Base-by-base conservation (phyloP, 2,113 vertebrate genomes). In the Cryptotis parvus region DNA sequence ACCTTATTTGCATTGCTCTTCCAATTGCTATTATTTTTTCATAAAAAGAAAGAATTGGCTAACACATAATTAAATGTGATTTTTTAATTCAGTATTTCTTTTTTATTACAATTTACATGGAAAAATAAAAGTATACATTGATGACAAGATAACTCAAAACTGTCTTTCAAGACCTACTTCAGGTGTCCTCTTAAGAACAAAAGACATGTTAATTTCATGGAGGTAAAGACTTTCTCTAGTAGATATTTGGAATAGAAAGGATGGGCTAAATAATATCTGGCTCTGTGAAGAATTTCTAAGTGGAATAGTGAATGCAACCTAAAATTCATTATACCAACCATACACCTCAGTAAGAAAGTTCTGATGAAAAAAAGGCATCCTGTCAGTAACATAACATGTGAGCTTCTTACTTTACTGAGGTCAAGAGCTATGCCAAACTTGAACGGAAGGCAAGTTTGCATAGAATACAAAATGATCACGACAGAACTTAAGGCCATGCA, bases 1-100 rank as follows among this genome's bases (percentile, higher is more conserved):
- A 94, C 76, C 52, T 89, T 55, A 91, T 91, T 94, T 91, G 6
- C 74, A 87, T 91, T 92, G 33, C 35, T 66, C 1, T 87, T 91
- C 15, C 66, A 93, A 80, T 70, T 68, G 2, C 29, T 84, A 35
- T 82, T 29, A 24, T 41, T 85, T 86, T 89, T 65, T 24, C 10
- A 73, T 55, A 37, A 84, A 95, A 93, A 27, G 27, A 76, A 86
- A 89, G n/a, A 86, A 84, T 58, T 22, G 52, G 80, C 12, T 82
- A 27, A 10, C 58, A 91, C 55, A 83, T 73, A 91, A 92, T 86
- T 85, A 78, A 18, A 75, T 31, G 63, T 0, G 39, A 20, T 70
- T 27, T 41, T 77, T 90, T 37, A 91, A 63, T 45, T 76, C 15
- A 69, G 3, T 68, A 68, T 18, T 68, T 66, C 5, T 69, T 90